A percentile compares a stretch with the other conserved stretches of the same genome.
Evolutionary conservation across 2,797 vertebrate species (phyloP).

Genomic region (Craterocephalus amniculus): DNA sequence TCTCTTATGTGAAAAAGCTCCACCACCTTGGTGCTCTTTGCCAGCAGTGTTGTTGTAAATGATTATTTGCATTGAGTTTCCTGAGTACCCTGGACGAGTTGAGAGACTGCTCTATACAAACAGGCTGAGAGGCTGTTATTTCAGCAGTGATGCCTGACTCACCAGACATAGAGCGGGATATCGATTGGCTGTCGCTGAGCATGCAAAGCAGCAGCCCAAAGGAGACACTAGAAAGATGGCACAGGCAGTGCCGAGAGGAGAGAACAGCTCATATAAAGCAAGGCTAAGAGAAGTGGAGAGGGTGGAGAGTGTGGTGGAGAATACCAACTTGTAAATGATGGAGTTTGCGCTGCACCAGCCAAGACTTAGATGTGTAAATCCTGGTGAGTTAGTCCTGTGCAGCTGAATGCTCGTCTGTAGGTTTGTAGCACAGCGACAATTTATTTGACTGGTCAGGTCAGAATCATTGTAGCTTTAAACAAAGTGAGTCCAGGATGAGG

Average conservation of each 20-base stretch:
- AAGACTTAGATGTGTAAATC: no score
- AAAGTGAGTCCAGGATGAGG: no score
- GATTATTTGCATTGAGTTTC: slow-evolving; percentile 73
- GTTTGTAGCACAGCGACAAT: no score
- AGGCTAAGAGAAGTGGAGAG: slow-evolving; percentile 21
- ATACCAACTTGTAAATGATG: slow-evolving; percentile 39
- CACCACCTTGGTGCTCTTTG: slow-evolving; percentile 21
- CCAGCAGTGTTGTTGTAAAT: slow-evolving; percentile 65
- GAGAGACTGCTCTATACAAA: slow-evolving; percentile 75
- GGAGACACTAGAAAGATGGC: slow-evolving; percentile 66
- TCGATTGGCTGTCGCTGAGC: slow-evolving; percentile 71
- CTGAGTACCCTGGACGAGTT: slow-evolving; percentile 49
- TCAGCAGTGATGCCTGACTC: slow-evolving; percentile 57
- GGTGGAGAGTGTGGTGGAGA: slow-evolving; percentile 37
- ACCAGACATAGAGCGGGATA: slow-evolving; percentile 60
- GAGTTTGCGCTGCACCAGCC: no score
- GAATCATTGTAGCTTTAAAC: no score
- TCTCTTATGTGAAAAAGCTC: slow-evolving; percentile 31
- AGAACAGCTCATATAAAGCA: slow-evolving; percentile 43
- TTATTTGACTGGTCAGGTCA: no score
- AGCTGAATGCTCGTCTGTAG: no score
- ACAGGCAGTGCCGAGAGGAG: slow-evolving; percentile 15
- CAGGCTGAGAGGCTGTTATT: slow-evolving; percentile 73
- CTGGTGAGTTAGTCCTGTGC: no score
- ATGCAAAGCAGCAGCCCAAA: slow-evolving; percentile 77